These are phyloP conservation scores for Lanistes nyassanus DNA, from an alignment of 1,140 invertebrate species.

Conservation along the genomic window DNA sequence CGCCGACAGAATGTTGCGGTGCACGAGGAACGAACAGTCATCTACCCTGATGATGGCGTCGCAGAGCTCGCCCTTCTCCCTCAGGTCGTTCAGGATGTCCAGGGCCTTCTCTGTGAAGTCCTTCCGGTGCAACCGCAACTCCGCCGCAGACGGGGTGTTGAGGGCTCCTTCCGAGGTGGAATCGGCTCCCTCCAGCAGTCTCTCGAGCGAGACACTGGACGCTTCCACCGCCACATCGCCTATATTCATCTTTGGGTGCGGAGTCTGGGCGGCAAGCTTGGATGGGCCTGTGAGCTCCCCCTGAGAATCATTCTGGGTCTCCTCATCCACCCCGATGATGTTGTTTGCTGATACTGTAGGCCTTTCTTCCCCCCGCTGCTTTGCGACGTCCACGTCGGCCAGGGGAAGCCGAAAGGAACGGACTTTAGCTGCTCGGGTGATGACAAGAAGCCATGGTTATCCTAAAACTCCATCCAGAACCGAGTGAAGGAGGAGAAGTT, in stretches of 20 bases:
- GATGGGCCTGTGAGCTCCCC: too few relatives aligned
- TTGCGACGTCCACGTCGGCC: too few relatives aligned
- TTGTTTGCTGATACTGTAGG: too few relatives aligned
- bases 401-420: too few relatives aligned
- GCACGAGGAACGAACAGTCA: conserved; percentile 50
- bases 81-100: conserved; percentile 38
- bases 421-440: too few relatives aligned
- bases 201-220: not conserved
- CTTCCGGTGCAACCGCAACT: not conserved
- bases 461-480: too few relatives aligned
- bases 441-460: too few relatives aligned
- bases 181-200: not conserved
- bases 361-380: too few relatives aligned
- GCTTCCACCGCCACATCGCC: not conserved
- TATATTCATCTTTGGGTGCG: not conserved
- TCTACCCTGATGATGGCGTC: conserved; percentile 81
- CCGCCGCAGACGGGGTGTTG: not conserved
- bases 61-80: conserved; percentile 80
- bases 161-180: not conserved
- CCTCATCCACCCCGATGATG: too few relatives aligned
- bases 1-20: conserved; percentile 39
- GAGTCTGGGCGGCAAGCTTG: too few relatives aligned
- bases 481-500: too few relatives aligned
- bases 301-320: too few relatives aligned
- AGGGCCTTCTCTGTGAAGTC: conserved; percentile 29